phyloP scores from a whole-genome alignment of 35 echinoderm and acorn worm genomes.

The Chiridota heheva region DNA sequence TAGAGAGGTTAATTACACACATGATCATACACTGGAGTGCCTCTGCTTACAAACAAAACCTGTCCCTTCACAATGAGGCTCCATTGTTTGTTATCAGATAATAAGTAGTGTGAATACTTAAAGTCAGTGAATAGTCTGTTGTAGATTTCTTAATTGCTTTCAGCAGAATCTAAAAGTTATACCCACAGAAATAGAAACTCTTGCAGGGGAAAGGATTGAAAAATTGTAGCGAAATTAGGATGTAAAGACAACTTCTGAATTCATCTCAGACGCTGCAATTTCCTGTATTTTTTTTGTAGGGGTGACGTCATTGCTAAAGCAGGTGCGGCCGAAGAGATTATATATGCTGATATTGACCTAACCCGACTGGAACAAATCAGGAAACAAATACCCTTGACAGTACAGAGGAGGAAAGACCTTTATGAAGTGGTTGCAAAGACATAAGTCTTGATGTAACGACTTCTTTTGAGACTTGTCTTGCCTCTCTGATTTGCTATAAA shows the following conservation, averaged over 20 bases:
- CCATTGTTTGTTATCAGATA: too few relatives aligned
- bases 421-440: too few relatives aligned
- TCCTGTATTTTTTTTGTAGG: constrained; percentile 29
- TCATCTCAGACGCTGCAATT: background rate
- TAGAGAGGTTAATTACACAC: too few relatives aligned
- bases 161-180: background rate
- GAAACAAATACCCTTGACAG: constrained; percentile 70
- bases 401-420: constrained; percentile 82
- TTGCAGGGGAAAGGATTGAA: background rate
- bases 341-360: constrained; percentile 76
- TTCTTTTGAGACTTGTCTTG: too few relatives aligned
- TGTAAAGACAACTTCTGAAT: background rate
- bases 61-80: too few relatives aligned
- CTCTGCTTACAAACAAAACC: too few relatives aligned
- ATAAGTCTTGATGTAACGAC: too few relatives aligned
- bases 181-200: background rate
- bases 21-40: too few relatives aligned
- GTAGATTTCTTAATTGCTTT: background rate
- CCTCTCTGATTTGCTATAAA: too few relatives aligned
- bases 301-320: constrained; percentile 88
- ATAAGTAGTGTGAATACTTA: background rate
- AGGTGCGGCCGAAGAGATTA: constrained; percentile 58
- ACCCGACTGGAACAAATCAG: constrained; percentile 59
- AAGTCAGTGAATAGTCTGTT: background rate
- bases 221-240: background rate